Percentiles rank a stretch among this genome's conserved stretches.
Conservation (phyloP, 2,888 invertebrate genomes). For the Maniola hyperantus region DNA sequence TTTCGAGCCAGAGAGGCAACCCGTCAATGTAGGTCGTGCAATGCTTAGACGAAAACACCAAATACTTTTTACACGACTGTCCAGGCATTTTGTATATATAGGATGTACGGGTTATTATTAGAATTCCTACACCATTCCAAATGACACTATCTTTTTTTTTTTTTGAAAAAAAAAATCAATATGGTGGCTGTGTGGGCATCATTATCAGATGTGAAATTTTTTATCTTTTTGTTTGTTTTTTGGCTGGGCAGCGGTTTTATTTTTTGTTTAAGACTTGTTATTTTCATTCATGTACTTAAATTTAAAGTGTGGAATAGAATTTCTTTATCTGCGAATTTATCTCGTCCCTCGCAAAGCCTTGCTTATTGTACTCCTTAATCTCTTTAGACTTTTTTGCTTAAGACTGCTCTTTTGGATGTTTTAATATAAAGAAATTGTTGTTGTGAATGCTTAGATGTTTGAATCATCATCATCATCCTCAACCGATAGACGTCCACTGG, state of each 20-base stretch:
- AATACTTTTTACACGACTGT: neutral
- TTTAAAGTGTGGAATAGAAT: constrained; percentile 8
- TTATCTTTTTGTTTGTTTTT: too few species aligned
- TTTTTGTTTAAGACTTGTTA: too few species aligned
- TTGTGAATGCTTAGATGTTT: neutral
- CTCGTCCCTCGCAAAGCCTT: constrained; percentile 2
- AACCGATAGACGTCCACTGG: too few species aligned
- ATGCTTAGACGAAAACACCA: neutral
- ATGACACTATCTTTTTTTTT: too few species aligned
- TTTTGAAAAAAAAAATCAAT: too few species aligned
- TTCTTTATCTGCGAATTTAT: constrained; percentile 14
- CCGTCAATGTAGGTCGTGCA: neutral
- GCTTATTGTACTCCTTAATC: constrained; percentile 20
- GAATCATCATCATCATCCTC: too few species aligned
- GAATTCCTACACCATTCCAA: too few species aligned
- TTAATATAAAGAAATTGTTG: constrained; percentile 11
- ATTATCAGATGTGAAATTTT: too few species aligned
- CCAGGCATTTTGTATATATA: too few species aligned
- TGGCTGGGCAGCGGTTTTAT: too few species aligned
- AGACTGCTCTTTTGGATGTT: constrained; percentile 8
- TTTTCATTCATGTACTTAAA: constrained; percentile 4
- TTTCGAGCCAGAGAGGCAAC: neutral
- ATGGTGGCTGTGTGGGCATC: too few species aligned
- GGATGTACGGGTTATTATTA: too few species aligned
- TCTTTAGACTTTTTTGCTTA: constrained; percentile 9